Conservation (phyloP, 2,113 vertebrate species). For the Notothenia coriiceps region DNA sequence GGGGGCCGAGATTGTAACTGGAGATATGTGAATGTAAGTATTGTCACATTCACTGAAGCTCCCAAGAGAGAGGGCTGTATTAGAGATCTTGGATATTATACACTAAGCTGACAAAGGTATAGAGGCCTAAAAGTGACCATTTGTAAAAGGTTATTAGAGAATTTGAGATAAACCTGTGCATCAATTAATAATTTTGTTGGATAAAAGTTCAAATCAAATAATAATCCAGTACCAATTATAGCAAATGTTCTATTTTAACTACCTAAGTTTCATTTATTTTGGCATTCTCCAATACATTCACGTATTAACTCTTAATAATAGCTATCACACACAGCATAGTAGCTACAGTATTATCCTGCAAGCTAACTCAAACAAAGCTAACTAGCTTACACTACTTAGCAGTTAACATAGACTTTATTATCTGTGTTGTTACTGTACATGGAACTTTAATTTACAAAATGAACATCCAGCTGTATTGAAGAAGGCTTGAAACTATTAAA, state of each 20-base stretch:
- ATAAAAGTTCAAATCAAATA: neutral
- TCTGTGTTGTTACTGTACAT: too few relatives aligned
- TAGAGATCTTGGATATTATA: constrained; percentile 26
- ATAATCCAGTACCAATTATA: neutral
- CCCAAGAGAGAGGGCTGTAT: constrained; percentile 25
- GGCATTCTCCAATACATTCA: too few relatives aligned
- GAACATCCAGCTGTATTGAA: too few relatives aligned
- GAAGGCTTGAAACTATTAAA: too few relatives aligned
- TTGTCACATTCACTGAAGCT: constrained; percentile 66
- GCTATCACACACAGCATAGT: too few relatives aligned
- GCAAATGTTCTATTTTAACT: too few relatives aligned
- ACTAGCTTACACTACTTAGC: neutral
- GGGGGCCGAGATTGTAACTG: constrained; percentile 74
- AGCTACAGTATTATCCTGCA: neutral
- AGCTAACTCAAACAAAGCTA: neutral
- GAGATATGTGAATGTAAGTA: constrained; percentile 72
- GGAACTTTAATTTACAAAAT: too few relatives aligned
- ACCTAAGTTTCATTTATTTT: too few relatives aligned
- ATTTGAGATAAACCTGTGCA: neutral
- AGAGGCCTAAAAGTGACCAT: constrained; percentile 2
- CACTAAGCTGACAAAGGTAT: constrained; percentile 1
- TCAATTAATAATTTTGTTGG: neutral
- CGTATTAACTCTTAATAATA: too few relatives aligned
- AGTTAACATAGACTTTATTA: neutral
- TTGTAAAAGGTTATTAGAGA: neutral